Conservation (phyloP, 2,797 vertebrate genomes). For the Poeciliopsis infans region DNA sequence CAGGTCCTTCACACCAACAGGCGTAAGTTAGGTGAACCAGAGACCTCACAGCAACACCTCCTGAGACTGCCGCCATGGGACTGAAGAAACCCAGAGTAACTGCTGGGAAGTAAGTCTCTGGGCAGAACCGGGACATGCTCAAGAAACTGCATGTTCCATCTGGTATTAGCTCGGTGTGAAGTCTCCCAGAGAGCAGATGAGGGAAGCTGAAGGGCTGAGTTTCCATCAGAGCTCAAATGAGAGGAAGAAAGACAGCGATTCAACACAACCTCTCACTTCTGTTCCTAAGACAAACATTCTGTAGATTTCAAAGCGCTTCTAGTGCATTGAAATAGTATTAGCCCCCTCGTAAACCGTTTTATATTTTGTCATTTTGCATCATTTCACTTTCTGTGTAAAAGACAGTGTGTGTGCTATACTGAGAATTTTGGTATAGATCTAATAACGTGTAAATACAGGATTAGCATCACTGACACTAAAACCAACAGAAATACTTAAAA, state of each 20-base stretch:
- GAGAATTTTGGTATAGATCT: no score
- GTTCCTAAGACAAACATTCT: conserved; percentile 11
- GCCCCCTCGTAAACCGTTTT: not conserved
- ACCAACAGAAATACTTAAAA: no score
- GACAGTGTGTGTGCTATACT: not conserved
- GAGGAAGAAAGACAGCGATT: conserved; percentile 34
- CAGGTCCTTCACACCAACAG: conserved; percentile 38
- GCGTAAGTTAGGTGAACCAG: conserved; percentile 45
- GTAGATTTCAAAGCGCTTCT: not conserved
- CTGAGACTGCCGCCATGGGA: conserved; percentile 39
- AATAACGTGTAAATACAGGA: no score
- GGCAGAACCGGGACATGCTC: conserved; percentile 36
- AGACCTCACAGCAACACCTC: conserved; percentile 41
- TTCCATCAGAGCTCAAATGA: conserved; percentile 41
- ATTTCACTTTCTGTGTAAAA: not conserved
- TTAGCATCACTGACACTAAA: no score
- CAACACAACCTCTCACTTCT: conserved; percentile 21
- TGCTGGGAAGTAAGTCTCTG: conserved; percentile 39
- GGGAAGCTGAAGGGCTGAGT: conserved; percentile 15
- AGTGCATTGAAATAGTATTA: not conserved
- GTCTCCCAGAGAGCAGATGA: conserved; percentile 33
- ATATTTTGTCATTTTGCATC: not conserved
- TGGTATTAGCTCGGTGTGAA: conserved; percentile 24
- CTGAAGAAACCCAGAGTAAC: conserved; percentile 21
- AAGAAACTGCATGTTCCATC: conserved; percentile 46